phyloP scores from a whole-genome alignment of 2,888 invertebrate genomes.

The Exephanes ischioxanthus region DNA sequence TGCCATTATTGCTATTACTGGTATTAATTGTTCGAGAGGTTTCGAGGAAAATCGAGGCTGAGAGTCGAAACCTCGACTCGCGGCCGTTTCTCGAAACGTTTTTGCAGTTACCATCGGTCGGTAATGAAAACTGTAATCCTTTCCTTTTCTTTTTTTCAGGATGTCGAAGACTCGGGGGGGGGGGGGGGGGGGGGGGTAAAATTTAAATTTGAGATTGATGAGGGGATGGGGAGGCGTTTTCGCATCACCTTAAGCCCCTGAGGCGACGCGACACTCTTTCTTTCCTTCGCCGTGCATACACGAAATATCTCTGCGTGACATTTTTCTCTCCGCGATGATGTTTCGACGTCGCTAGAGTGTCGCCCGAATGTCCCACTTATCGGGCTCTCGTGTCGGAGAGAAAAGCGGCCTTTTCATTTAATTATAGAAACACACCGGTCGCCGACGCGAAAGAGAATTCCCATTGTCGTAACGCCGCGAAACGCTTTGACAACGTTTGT shows the following conservation, averaged over 20 bases:
- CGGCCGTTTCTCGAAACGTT: too few relatives aligned
- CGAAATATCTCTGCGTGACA: slow-evolving; percentile 17
- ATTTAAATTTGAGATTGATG: not conserved
- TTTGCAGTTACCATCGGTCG: not conserved
- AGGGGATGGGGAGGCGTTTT: not conserved
- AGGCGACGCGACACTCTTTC: not conserved
- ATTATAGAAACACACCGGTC: slow-evolving; percentile 1
- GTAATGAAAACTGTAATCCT: not conserved
- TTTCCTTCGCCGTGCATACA: not conserved
- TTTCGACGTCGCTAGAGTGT: not conserved
- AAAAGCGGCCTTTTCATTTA: slow-evolving; percentile 13
- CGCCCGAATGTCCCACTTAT: slow-evolving; percentile 36
- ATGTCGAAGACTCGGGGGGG: too few relatives aligned
- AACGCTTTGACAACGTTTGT: not conserved
- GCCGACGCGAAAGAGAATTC: slow-evolving; percentile 24
- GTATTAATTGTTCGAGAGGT: too few relatives aligned
- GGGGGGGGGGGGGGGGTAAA: not conserved
- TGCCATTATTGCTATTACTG: too few relatives aligned
- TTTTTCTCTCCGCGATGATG: slow-evolving; percentile 11
- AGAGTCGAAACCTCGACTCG: too few relatives aligned
- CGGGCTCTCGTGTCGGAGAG: slow-evolving; percentile 9
- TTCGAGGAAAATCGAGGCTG: too few relatives aligned
- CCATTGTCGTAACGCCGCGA: not conserved
- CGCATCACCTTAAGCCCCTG: not conserved
- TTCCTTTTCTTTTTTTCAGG: not conserved